A percentile compares a stretch with the other conserved stretches of the same genome.
Conservation (phyloP, 2,797 vertebrate genomes). For the Botia almorhae region DNA sequence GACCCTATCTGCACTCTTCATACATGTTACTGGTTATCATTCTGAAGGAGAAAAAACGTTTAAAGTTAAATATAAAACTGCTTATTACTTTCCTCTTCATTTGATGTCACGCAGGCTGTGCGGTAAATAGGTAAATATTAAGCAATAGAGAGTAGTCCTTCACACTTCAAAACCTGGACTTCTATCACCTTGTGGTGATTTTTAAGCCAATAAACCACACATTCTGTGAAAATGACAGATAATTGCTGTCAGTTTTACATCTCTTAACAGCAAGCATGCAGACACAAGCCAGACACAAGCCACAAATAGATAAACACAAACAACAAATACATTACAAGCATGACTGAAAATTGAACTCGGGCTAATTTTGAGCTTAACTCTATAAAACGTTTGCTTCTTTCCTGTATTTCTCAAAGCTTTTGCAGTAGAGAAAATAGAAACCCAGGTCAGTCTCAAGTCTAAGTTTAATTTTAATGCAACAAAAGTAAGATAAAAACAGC, state of each 20-base stretch:
- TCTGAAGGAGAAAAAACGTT: too few species aligned
- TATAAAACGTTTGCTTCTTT: neutral
- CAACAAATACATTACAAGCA: neutral
- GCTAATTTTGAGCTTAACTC: neutral
- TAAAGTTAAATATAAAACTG: too few species aligned
- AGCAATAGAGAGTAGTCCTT: too few species aligned
- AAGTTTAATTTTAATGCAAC: constrained; percentile 27
- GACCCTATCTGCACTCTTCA: neutral
- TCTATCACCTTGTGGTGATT: too few species aligned
- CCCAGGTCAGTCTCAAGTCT: constrained; percentile 6
- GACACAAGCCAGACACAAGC: too few species aligned
- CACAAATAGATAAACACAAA: neutral
- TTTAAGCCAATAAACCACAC: neutral
- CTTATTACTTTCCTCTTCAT: too few species aligned
- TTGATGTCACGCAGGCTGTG: too few species aligned
- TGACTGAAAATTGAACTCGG: neutral
- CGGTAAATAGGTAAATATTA: too few species aligned
- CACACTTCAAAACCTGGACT: too few species aligned
- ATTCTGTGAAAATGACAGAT: neutral
- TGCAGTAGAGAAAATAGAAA: neutral
- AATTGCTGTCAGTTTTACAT: neutral
- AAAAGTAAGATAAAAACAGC: constrained; percentile 34
- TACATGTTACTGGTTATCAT: too few species aligned
- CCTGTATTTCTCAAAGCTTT: neutral
- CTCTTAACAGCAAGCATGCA: neutral